A percentile compares a stretch with the other conserved stretches of the same genome.
phyloP scores from a whole-genome alignment of 2,113 vertebrate species.

The Apteryx owenii region DNA sequence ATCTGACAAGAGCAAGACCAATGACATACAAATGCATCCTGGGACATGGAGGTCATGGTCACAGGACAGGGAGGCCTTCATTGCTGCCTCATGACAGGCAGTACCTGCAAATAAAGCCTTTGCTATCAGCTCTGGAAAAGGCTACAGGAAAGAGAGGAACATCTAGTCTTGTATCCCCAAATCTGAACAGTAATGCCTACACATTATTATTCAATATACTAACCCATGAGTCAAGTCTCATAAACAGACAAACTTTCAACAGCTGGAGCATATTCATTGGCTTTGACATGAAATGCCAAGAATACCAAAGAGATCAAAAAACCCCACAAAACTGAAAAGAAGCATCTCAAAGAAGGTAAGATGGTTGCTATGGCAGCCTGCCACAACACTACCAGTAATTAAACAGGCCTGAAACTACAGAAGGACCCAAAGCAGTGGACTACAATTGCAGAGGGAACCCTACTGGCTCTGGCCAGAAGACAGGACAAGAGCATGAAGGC shows the following conservation, averaged over 20 bases:
- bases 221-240: accelerated
- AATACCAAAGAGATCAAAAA: background rate
- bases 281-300: background rate
- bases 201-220: background rate
- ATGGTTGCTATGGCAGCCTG: background rate
- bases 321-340: background rate
- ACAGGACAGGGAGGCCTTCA: background rate
- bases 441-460: accelerated
- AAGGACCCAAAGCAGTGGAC: background rate
- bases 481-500: background rate
- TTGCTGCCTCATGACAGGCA: background rate
- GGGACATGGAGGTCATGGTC: background rate
- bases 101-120: background rate
- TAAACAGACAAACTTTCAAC: background rate
- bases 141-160: background rate
- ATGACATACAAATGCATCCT: accelerated
- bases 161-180: background rate
- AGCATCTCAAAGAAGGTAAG: background rate
- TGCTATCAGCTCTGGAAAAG: background rate
- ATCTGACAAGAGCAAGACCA: background rate
- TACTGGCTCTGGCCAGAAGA: background rate
- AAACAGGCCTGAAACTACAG: background rate
- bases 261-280: accelerated
- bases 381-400: too few species aligned
- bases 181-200: background rate